Conservation (phyloP, 2,888 invertebrate genomes). For the Zeuzera pyrina region DNA sequence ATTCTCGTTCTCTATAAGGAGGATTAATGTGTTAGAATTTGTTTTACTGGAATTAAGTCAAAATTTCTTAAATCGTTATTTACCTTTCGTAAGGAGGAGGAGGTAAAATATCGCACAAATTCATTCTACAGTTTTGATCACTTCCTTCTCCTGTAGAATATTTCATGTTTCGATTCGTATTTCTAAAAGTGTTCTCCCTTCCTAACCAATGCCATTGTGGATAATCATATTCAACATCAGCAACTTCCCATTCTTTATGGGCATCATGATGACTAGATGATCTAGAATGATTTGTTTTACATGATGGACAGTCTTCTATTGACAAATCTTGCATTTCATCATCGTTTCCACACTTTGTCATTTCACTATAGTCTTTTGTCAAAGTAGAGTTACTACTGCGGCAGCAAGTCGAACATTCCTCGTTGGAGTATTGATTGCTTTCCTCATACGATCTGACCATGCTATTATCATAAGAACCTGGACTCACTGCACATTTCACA, state of each 20-base stretch:
- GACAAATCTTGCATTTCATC: conserved; percentile 57
- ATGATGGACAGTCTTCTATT: conserved; percentile 62
- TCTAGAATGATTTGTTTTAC: conserved; percentile 57
- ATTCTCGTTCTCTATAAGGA: conserved; percentile 48
- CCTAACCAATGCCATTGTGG: conserved; percentile 68
- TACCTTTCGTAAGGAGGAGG: conserved; percentile 68
- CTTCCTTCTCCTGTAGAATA: conserved; percentile 45
- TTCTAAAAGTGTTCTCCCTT: conserved; percentile 60
- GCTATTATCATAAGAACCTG: conserved; percentile 70
- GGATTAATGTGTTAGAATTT: too few relatives aligned
- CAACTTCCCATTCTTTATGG: conserved; percentile 55
- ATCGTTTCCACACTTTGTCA: conserved; percentile 62
- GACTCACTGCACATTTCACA: conserved; percentile 68
- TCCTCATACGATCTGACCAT: conserved; percentile 60
- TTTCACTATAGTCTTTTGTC: conserved; percentile 65
- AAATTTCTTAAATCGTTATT: conserved; percentile 5
- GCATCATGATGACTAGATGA: conserved; percentile 62
- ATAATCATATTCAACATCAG: conserved; percentile 64
- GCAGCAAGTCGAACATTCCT: conserved; percentile 65
- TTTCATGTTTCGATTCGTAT: conserved; percentile 41
- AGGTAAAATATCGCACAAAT: conserved; percentile 59
- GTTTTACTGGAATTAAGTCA: conserved; percentile 1
- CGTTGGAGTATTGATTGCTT: conserved; percentile 63
- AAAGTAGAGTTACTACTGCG: conserved; percentile 60
- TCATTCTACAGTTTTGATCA: conserved; percentile 61